These are phyloP conservation scores for Oncorhynchus keta DNA, from an alignment of 2,113 vertebrate species.

Conservation along the genomic window DNA sequence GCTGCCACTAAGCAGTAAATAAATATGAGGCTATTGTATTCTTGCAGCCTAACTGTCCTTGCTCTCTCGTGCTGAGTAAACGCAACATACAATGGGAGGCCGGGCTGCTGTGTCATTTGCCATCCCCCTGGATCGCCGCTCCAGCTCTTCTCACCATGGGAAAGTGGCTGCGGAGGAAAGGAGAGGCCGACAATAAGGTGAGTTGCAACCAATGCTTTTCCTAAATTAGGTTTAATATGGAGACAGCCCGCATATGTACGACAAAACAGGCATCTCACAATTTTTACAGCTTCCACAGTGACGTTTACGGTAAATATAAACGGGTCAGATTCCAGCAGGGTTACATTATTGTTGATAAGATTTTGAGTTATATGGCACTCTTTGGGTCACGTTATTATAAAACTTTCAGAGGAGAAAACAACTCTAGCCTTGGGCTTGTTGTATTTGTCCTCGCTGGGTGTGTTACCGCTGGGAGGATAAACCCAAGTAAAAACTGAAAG, in stretches of 20 bases:
- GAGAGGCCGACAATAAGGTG: constrained; percentile 54
- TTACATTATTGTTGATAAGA: too few species aligned
- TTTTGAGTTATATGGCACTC: too few species aligned
- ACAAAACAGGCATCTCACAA: background rate
- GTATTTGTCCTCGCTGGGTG: background rate
- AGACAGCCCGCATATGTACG: background rate
- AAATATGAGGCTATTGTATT: constrained; percentile 76
- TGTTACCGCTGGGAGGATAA: constrained; percentile 20
- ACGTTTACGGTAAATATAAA: too few species aligned
- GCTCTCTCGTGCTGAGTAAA: constrained; percentile 77
- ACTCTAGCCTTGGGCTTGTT: background rate
- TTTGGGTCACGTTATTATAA: background rate
- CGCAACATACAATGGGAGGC: constrained; percentile 75
- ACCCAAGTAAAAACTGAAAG: constrained; percentile 34
- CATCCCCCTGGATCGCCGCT: constrained; percentile 54
- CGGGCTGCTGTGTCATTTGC: constrained; percentile 66
- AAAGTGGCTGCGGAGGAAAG: constrained; percentile 56
- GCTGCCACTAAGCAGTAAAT: constrained; percentile 75
- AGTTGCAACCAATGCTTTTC: background rate
- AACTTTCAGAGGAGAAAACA: background rate
- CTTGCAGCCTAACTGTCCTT: constrained; percentile 60
- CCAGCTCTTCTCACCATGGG: constrained; percentile 62
- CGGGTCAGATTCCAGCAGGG: too few species aligned
- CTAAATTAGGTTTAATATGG: background rate
- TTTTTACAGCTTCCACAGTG: too few species aligned